phyloP scores from a whole-genome alignment of 2,888 invertebrate genomes.

The Melanostoma mellinum region DNA sequence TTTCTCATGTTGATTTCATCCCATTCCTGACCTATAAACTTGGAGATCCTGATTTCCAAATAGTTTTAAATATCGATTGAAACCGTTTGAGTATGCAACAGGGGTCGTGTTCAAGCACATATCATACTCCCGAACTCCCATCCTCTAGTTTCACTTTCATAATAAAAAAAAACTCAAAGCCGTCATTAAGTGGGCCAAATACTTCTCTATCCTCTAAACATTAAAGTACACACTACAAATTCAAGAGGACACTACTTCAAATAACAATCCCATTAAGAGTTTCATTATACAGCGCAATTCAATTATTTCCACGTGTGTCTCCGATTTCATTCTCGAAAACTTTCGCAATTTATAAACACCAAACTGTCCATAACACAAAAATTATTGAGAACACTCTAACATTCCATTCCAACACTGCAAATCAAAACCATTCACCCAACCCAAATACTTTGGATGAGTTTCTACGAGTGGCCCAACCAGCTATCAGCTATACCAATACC shows the following conservation, averaged over 20 bases:
- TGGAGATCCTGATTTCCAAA: too few relatives aligned
- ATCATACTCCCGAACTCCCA: too few relatives aligned
- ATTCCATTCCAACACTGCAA: conserved; percentile 45
- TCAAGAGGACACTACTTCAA: conserved; percentile 35
- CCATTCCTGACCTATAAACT: too few relatives aligned
- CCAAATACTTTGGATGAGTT: conserved; percentile 13
- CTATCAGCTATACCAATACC: background rate
- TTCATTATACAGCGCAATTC: conserved; percentile 36
- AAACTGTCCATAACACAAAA: conserved; percentile 19
- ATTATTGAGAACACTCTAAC: conserved; percentile 49
- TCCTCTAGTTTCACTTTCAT: too few relatives aligned
- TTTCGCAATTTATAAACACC: conserved; percentile 51
- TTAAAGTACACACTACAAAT: background rate
- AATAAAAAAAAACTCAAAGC: too few relatives aligned
- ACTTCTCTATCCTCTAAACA: background rate
- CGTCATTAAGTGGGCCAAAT: background rate
- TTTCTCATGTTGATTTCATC: too few relatives aligned
- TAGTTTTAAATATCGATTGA: too few relatives aligned
- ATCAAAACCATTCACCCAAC: conserved; percentile 20
- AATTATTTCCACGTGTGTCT: conserved; percentile 8
- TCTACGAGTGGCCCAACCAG: conserved; percentile 22
- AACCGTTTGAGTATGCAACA: too few relatives aligned
- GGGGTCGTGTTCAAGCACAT: too few relatives aligned
- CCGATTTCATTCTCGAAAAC: conserved; percentile 14
- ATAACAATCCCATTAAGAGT: conserved; percentile 28